Percentiles rank a stretch among this genome's conserved stretches.
phyloP scores from a whole-genome alignment of 2,888 invertebrate genomes.

The Andrena camellia region DNA sequence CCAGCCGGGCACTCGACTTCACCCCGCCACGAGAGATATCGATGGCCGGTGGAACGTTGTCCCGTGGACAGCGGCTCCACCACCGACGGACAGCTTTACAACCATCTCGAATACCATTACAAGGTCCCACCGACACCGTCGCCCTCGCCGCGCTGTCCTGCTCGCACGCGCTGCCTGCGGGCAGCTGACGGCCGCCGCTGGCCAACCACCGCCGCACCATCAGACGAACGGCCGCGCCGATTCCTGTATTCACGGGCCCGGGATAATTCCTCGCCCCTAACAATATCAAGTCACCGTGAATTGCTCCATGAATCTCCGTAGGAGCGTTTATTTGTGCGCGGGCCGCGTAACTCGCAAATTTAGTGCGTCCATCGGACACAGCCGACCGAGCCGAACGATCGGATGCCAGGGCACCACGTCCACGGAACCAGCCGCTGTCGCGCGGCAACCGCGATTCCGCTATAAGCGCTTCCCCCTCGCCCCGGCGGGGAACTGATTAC shows the following conservation, averaged over 20 bases:
- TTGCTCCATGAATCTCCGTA: constrained; percentile 77
- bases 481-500: too few relatives aligned
- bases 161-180: too few relatives aligned
- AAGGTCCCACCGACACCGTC: constrained; percentile 42
- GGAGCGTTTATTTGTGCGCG: constrained; percentile 75
- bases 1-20: constrained; percentile 27
- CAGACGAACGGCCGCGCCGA: constrained; percentile 54
- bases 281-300: constrained; percentile 79
- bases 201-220: too few relatives aligned
- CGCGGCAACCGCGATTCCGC: too few relatives aligned
- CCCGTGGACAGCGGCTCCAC: constrained; percentile 55
- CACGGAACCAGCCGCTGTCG: constrained; percentile 54
- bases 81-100: constrained; percentile 59
- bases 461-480: too few relatives aligned
- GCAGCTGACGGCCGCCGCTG: too few relatives aligned
- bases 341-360: neutral
- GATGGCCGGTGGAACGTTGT: constrained; percentile 56
- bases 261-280: constrained; percentile 76
- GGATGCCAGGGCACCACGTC: constrained; percentile 45
- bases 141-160: too few relatives aligned
- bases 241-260: constrained; percentile 71
- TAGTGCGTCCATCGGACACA: constrained; percentile 6
- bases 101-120: constrained; percentile 58
- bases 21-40: constrained; percentile 48
- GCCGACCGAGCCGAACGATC: constrained; percentile 66